Percentiles rank a stretch among this genome's conserved stretches.
These are phyloP conservation scores for Morinoia aosen DNA, from an alignment of 2,888 invertebrate genomes.

Conservation along the genomic window DNA sequence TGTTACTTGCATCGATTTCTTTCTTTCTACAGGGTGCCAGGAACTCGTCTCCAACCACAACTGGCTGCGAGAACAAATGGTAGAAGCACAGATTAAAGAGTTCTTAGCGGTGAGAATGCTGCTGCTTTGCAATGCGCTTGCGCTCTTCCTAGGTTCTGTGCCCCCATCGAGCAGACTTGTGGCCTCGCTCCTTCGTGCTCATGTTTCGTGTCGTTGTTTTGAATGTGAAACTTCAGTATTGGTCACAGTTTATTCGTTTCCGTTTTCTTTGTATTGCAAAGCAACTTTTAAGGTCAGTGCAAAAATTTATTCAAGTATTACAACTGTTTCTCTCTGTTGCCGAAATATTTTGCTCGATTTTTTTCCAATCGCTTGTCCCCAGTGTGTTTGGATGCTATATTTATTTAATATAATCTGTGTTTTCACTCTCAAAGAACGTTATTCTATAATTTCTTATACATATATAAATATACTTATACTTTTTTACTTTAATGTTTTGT, in stretches of 20 bases:
- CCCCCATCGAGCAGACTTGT: neutral
- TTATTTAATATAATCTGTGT: constrained; percentile 1
- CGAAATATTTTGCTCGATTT: constrained; percentile 16
- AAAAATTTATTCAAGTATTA: neutral
- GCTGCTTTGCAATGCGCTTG: constrained; percentile 49
- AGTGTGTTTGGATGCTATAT: constrained; percentile 10
- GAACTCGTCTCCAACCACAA: constrained; percentile 48
- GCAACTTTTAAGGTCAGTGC: constrained; percentile 47
- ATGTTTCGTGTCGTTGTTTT: constrained; percentile 35
- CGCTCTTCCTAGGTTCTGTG: constrained; percentile 18
- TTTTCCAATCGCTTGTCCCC: constrained; percentile 9
- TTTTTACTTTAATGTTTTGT: constrained; percentile 18
- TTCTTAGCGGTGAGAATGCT: constrained; percentile 52
- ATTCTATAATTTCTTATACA: neutral
- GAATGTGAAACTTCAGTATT: constrained; percentile 18
- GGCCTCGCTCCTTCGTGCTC: constrained; percentile 24
- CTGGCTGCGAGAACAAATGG: constrained; percentile 52
- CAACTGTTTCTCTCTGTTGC: constrained; percentile 12
- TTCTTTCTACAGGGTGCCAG: constrained; percentile 19
- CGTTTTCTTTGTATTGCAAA: constrained; percentile 15
- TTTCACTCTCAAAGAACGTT: neutral
- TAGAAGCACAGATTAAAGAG: constrained; percentile 51
- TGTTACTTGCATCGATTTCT: neutral
- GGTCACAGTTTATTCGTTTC: neutral
- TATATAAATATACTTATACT: neutral